These are phyloP conservation scores for Halcyon chelicuti DNA, from an alignment of 2,797 vertebrate species.

Conservation along the genomic window DNA sequence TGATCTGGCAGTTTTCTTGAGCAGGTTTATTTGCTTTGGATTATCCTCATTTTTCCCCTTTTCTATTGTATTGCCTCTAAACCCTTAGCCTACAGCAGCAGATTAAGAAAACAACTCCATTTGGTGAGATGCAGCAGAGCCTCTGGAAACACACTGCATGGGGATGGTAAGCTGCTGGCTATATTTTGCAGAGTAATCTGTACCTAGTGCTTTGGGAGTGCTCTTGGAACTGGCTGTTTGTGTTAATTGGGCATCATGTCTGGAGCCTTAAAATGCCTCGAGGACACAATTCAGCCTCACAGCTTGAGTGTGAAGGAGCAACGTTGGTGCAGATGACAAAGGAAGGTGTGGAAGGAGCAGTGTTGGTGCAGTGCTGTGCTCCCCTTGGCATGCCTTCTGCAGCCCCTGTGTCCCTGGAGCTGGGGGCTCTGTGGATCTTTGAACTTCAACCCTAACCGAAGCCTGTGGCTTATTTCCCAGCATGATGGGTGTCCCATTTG, in stretches of 20 bases:
- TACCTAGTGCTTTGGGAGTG: background rate
- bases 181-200: background rate
- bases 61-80: background rate
- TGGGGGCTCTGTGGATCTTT: too few relatives aligned
- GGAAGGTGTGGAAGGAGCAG: background rate
- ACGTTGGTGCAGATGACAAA: background rate
- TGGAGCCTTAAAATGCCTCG: background rate
- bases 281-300: background rate
- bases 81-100: background rate
- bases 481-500: too few relatives aligned
- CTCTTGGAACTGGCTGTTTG: background rate
- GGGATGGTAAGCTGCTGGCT: background rate
- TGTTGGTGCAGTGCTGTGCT: background rate
- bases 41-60: background rate
- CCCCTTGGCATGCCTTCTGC: too few relatives aligned
- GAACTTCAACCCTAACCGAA: too few relatives aligned
- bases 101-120: background rate
- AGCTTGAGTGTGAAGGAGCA: background rate
- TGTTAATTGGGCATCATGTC: background rate
- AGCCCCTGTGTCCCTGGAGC: too few relatives aligned
- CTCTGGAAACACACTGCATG: background rate
- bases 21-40: background rate
- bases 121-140: background rate
- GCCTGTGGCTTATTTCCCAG: too few relatives aligned
- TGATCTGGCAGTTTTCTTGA: background rate